Percentiles rank a stretch among this genome's conserved stretches.
Evolutionary conservation across 2,113 vertebrate genomes (phyloP).

Genomic region (Holacanthus passer): DNA sequence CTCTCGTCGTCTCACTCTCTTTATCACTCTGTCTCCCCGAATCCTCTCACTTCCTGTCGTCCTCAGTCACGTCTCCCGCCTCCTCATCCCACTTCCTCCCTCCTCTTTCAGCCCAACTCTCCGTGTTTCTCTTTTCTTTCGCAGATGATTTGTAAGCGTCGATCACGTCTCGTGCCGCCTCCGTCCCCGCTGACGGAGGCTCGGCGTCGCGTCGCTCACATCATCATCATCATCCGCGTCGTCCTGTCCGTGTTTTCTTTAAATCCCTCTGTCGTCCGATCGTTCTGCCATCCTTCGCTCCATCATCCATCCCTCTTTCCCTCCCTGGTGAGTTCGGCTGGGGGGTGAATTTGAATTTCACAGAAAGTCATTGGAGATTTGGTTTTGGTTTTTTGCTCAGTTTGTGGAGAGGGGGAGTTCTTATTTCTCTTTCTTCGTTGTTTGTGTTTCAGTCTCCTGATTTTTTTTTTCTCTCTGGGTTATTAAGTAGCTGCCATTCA

Average conservation of each 20-base stretch:
- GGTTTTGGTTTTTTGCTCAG: conserved; percentile 32
- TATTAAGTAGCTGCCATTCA: conserved; percentile 39
- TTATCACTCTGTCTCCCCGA: conserved; percentile 17
- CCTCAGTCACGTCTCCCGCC: conserved; percentile 31
- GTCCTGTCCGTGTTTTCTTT: conserved; percentile 16
- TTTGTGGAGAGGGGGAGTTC: conserved; percentile 43
- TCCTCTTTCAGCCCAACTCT: background rate
- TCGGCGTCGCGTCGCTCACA: background rate
- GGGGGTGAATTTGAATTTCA: conserved; percentile 75
- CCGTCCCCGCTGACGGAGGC: conserved; percentile 20
- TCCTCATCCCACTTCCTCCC: conserved; percentile 6
- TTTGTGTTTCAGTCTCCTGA: conserved; percentile 41
- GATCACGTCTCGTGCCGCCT: conserved; percentile 35
- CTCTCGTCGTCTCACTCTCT: conserved; percentile 44
- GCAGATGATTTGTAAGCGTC: conserved; percentile 64
- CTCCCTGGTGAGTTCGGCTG: conserved; percentile 65
- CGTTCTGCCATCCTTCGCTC: conserved; percentile 31
- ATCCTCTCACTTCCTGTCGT: conserved; percentile 51
- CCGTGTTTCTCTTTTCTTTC: conserved; percentile 38
- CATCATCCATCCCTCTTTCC: conserved; percentile 36
- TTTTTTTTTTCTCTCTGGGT: conserved; percentile 39
- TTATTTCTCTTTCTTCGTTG: conserved; percentile 12
- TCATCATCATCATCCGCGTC: conserved; percentile 10
- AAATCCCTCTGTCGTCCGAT: conserved; percentile 43
- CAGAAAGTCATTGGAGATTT: conserved; percentile 73